Evolutionary conservation across 2,888 invertebrate species (phyloP), one percentile per base, ranked within the genome.

Genomic region (Uloborus plumipes): DNA sequence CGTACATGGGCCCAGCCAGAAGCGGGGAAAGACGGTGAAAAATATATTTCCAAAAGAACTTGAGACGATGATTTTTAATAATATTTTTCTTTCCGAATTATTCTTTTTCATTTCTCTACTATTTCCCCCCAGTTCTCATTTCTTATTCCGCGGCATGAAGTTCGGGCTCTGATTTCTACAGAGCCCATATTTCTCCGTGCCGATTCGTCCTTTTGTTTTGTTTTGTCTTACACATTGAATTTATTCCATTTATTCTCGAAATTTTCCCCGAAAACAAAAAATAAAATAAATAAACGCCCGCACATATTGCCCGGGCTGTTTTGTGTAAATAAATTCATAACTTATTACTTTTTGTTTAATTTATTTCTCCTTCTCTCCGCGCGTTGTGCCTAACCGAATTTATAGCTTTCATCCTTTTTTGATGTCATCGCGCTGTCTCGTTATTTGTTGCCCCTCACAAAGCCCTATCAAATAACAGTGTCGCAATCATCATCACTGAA

Each of bases 31-130:
- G 61, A 59, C 73, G 49, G 69, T 69, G 74, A 81, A 70, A 74
- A 81, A 74, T 74, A 81, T 74, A 81, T 81, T 81, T 81, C 70
- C 67, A 69, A 81, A 81, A 74, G 80, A 81, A 81, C 73, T 74
- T 69, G 80, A 81, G 80, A 81, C 69, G 80, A 81, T 81, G 80
- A 81, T 81, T 81, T 74, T 81, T 74, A 81, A 81, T 73, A 72
- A 78, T 72, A 78, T 78, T 78, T 78, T 78, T 78, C 78, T 78
- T 72, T 78, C 47, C 55, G 49, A 72, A 65, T 64, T 47, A 64
- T 64, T 64, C 64, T 64, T 64, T 47, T 39, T 39, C 39, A 31
- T 18, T 64, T 64, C n/a, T 64, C 64, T 64, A 49, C 18, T 47
- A 64, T 20, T 47, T 64, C 49, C n/a, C 61, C 58, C 64, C 64